A percentile compares a stretch with the other conserved stretches of the same genome.
These are phyloP conservation scores for Bombus pascuorum DNA, from an alignment of 1,140 invertebrate genomes.

Conservation along the genomic window DNA sequence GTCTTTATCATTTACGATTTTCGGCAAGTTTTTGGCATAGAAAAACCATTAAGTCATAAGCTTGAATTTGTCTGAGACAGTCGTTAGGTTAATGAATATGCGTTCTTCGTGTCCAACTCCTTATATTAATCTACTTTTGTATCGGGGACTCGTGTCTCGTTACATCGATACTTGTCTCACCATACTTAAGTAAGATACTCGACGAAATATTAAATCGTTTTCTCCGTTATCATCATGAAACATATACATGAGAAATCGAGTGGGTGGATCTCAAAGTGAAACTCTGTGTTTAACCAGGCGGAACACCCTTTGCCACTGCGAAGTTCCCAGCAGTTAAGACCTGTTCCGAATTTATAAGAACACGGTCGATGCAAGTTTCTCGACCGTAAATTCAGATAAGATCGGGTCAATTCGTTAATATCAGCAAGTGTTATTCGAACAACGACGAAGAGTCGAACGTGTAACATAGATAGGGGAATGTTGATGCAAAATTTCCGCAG, in stretches of 20 bases:
- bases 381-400: conserved; percentile 10
- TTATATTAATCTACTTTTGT: too few relatives aligned
- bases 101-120: too few relatives aligned
- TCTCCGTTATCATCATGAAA: neutral
- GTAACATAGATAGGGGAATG: neutral
- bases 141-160: too few relatives aligned
- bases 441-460: neutral
- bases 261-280: neutral
- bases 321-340: neutral
- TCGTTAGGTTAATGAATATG: too few relatives aligned
- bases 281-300: neutral
- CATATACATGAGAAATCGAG: neutral
- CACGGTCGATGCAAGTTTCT: neutral
- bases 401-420: neutral
- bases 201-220: neutral
- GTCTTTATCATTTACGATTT: too few relatives aligned
- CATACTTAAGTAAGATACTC: too few relatives aligned
- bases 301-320: neutral
- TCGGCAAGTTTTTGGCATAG: too few relatives aligned
- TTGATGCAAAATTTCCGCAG: conserved; percentile 42
- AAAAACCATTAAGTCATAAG: too few relatives aligned
- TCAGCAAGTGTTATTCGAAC: neutral
- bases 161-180: too few relatives aligned
- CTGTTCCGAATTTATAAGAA: conserved; percentile 5
- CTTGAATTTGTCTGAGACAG: too few relatives aligned